Conservation (phyloP, 2,888 invertebrate genomes). For the Lathronympha strigana region DNA sequence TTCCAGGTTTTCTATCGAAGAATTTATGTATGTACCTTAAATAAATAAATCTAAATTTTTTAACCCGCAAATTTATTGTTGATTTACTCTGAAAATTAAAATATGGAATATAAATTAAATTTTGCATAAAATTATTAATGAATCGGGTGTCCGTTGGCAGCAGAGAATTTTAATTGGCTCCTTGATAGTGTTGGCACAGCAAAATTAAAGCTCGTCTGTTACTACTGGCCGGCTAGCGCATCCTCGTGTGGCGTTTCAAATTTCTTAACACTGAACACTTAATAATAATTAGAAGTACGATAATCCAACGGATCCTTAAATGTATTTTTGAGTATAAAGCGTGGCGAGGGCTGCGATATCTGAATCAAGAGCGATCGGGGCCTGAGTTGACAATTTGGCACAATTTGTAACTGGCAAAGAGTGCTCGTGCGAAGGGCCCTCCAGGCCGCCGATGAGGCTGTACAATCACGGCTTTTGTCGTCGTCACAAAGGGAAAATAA, state of each 20-base stretch:
- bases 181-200: conserved; percentile 64
- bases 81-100: conserved; percentile 40
- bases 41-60: no score
- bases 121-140: conserved; percentile 60
- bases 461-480: conserved; percentile 66
- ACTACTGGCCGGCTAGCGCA: conserved; percentile 5
- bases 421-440: conserved; percentile 59
- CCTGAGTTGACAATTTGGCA: conserved; percentile 74
- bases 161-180: conserved; percentile 68
- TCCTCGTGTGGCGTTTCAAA: neutral
- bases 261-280: neutral
- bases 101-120: conserved; percentile 54
- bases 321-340: conserved; percentile 36
- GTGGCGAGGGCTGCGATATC: conserved; percentile 56
- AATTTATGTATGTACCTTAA: no score
- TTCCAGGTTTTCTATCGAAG: no score
- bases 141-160: conserved; percentile 54
- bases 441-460: conserved; percentile 59
- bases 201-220: conserved; percentile 57
- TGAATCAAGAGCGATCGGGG: conserved; percentile 61
- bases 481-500: conserved; percentile 63
- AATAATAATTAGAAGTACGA: conserved; percentile 10
- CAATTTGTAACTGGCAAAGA: conserved; percentile 69
- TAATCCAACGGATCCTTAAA: conserved; percentile 14
- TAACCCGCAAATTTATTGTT: conserved; percentile 16